These are phyloP conservation scores for Urechis unicinctus DNA, from an alignment of 2,888 invertebrate genomes.

Conservation along the genomic window DNA sequence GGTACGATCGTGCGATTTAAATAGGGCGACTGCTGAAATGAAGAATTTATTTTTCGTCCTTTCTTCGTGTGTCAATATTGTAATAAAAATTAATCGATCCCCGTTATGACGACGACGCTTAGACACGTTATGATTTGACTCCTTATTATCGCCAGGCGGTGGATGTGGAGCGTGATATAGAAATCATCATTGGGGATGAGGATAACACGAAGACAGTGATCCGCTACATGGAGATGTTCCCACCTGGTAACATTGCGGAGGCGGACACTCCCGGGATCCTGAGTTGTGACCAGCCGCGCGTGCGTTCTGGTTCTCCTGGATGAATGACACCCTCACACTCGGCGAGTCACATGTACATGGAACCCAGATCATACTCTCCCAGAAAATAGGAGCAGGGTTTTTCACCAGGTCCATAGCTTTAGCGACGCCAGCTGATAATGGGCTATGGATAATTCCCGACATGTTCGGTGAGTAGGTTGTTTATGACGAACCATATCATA, in stretches of 20 bases:
- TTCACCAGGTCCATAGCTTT: not conserved
- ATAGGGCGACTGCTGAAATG: too few species aligned
- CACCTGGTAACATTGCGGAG: constrained; percentile 1
- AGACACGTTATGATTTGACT: too few species aligned
- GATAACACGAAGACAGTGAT: constrained; percentile 4
- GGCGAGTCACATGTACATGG: not conserved
- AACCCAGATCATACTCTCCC: not conserved
- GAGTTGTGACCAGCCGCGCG: constrained; percentile 5
- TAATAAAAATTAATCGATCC: too few species aligned
- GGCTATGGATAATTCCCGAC: constrained; percentile 4
- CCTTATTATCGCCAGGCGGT: not conserved
- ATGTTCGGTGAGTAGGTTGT: not conserved
- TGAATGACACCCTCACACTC: not conserved
- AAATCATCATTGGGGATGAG: constrained; percentile 5
- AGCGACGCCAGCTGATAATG: not conserved
- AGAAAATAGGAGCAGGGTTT: constrained; percentile 1
- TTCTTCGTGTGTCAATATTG: too few species aligned
- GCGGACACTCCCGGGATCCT: not conserved
- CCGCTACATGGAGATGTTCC: not conserved
- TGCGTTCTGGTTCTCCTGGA: constrained; percentile 10
- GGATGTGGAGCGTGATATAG: not conserved
- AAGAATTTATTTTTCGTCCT: too few species aligned
- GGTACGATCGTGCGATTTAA: too few species aligned
- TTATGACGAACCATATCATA: not conserved
- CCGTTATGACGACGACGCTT: too few species aligned